These are phyloP conservation scores for Mylabris phalerata DNA, from an alignment of 1,140 invertebrate species.

Conservation along the genomic window DNA sequence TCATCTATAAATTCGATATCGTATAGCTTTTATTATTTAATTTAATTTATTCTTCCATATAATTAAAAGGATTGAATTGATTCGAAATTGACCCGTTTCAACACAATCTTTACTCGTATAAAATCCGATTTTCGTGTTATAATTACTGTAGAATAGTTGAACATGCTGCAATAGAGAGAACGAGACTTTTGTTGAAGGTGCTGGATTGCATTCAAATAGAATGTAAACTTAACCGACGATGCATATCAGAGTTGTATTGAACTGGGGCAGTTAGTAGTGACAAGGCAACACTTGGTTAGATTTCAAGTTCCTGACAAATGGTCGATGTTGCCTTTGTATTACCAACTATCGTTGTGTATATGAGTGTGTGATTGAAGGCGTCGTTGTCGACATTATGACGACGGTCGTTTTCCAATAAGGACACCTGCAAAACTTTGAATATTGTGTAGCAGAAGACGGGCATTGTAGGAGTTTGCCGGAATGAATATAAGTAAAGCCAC, in stretches of 20 bases:
- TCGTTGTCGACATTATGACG: not conserved
- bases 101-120: too few relatives aligned
- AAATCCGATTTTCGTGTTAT: too few relatives aligned
- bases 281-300: slow-evolving; percentile 9
- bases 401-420: slow-evolving; percentile 11
- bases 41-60: too few relatives aligned
- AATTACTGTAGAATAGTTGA: too few relatives aligned
- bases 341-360: too few relatives aligned
- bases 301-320: slow-evolving; percentile 5
- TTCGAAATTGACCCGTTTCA: too few relatives aligned
- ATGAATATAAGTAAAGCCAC: not conserved
- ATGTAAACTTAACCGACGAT: too few relatives aligned
- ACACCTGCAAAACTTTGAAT: slow-evolving; percentile 9
- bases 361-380: not conserved
- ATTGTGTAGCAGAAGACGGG: not conserved
- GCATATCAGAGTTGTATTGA: slow-evolving; percentile 3
- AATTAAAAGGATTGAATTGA: too few relatives aligned
- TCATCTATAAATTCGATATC: slow-evolving; percentile 11
- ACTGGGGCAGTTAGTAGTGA: slow-evolving; percentile 3
- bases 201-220: too few relatives aligned
- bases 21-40: too few relatives aligned
- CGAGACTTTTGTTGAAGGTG: too few relatives aligned
- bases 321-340: not conserved
- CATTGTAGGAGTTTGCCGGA: slow-evolving; percentile 2
- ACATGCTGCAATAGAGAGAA: too few relatives aligned